phyloP scores from a whole-genome alignment of 2,888 invertebrate species.

The Dorcus parallelipipedus region DNA sequence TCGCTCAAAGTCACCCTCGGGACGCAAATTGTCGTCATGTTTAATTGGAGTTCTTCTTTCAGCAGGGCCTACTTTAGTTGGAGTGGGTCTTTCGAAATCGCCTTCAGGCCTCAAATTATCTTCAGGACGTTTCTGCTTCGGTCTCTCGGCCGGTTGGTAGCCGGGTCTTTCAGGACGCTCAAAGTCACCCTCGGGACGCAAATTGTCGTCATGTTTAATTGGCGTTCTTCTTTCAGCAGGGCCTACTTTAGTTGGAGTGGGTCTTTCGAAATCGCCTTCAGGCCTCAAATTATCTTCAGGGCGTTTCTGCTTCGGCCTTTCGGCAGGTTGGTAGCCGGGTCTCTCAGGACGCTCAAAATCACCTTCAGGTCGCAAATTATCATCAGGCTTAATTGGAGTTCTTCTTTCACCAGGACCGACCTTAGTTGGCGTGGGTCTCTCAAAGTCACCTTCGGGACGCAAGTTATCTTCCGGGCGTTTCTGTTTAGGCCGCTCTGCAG shows the following conservation, averaged over 20 bases:
- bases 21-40: constrained; percentile 58
- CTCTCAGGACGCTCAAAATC: constrained; percentile 44
- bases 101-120: constrained; percentile 50
- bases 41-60: constrained; percentile 48
- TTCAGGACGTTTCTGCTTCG: constrained; percentile 46
- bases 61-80: constrained; percentile 49
- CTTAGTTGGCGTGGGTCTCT: constrained; percentile 44
- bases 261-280: constrained; percentile 54
- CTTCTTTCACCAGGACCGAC: constrained; percentile 47
- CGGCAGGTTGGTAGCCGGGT: constrained; percentile 45
- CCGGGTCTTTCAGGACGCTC: constrained; percentile 46
- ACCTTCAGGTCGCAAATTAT: constrained; percentile 56
- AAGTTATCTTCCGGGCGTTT: constrained; percentile 59
- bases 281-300: constrained; percentile 52
- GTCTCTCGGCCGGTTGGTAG: constrained; percentile 47
- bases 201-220: constrained; percentile 54
- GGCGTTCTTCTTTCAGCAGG: constrained; percentile 48
- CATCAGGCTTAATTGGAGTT: constrained; percentile 48
- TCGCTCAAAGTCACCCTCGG: constrained; percentile 56
- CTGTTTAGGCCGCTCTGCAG: constrained; percentile 47
- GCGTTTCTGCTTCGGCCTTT: constrained; percentile 53
- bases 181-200: constrained; percentile 59
- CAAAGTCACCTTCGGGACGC: constrained; percentile 60
- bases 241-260: constrained; percentile 47
- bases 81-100: constrained; percentile 51